These are phyloP conservation scores for Aptenodytes forsteri DNA, from an alignment of 2,113 vertebrate species.

Conservation along the genomic window DNA sequence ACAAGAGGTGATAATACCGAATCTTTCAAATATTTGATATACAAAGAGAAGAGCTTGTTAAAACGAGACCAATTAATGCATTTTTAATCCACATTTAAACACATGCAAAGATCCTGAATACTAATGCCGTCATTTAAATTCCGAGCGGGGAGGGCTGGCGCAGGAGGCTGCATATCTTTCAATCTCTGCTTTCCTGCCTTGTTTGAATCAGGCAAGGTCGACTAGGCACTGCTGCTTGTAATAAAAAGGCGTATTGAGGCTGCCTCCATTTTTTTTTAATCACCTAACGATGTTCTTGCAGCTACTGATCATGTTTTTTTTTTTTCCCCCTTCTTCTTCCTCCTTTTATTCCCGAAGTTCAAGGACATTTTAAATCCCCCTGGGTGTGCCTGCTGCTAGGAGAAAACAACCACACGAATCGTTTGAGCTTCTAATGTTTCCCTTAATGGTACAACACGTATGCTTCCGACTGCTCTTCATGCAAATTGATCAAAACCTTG, in stretches of 20 bases:
- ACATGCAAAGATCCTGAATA: conserved; percentile 61
- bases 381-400: not conserved
- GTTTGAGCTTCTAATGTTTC: not conserved
- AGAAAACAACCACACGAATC: not conserved
- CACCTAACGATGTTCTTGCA: not conserved
- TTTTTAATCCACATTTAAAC: conserved; percentile 72
- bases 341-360: not conserved
- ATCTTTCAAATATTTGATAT: conserved; percentile 72
- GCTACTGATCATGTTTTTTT: not conserved
- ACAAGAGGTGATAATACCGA: conserved; percentile 59
- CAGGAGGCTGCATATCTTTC: conserved; percentile 20
- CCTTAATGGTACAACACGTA: not conserved
- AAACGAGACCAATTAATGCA: conserved; percentile 71
- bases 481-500: not conserved
- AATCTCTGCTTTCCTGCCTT: not conserved
- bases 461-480: not conserved
- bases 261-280: not conserved
- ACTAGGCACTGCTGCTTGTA: not conserved
- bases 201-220: not conserved
- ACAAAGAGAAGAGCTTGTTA: conserved; percentile 68
- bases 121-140: conserved; percentile 56
- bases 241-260: not conserved
- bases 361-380: not conserved
- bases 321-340: not conserved
- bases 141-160: not conserved